phyloP scores from a whole-genome alignment of 1,140 invertebrate genomes.

The Pararge aegeria region DNA sequence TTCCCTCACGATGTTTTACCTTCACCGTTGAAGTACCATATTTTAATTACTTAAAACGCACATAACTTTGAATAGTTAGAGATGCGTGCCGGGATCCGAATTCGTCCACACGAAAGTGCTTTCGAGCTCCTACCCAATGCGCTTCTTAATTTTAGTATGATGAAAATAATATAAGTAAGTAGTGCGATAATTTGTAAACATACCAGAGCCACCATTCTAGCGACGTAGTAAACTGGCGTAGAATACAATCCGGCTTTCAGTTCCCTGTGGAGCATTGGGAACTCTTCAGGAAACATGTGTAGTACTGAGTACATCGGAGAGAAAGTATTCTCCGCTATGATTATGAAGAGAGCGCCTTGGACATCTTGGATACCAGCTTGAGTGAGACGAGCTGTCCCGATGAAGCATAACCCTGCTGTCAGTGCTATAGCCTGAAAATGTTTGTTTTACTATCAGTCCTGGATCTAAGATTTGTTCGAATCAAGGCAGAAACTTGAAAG shows the following conservation, averaged over 20 bases:
- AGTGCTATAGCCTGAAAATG: conserved; percentile 83
- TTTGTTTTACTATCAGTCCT: neutral
- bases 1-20: no score
- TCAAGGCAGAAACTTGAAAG: no score
- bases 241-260: conserved; percentile 88
- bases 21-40: no score
- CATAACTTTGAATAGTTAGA: no score
- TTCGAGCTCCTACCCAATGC: no score
- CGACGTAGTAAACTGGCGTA: conserved; percentile 86
- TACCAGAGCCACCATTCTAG: conserved; percentile 88
- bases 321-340: conserved; percentile 93
- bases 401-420: conserved; percentile 89
- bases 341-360: conserved; percentile 90
- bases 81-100: no score
- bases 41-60: no score
- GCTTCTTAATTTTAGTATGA: no score
- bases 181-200: conserved; percentile 43
- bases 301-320: conserved; percentile 92
- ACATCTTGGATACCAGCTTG: conserved; percentile 90
- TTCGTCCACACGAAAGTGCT: no score
- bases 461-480: no score
- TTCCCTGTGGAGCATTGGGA: conserved; percentile 89
- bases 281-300: conserved; percentile 87
- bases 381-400: conserved; percentile 83
- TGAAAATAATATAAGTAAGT: no score